Percentiles rank a stretch among this genome's conserved stretches.
Evolutionary conservation across 2,888 invertebrate genomes (phyloP).

Genomic region (Hyles lineata): DNA sequence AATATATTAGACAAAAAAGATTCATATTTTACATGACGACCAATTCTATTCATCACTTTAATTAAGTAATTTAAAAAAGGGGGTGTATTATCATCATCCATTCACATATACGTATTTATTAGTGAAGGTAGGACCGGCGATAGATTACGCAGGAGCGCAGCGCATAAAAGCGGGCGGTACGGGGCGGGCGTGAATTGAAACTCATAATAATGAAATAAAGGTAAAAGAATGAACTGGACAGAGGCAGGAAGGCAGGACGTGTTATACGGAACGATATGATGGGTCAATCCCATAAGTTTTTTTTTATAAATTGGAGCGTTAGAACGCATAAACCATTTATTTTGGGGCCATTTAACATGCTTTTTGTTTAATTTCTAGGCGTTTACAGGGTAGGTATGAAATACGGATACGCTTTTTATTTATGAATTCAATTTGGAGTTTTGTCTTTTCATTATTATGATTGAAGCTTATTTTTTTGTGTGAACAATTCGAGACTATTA

Average conservation of each 20-base stretch:
- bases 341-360: background rate
- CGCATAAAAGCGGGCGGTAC: conserved; percentile 55
- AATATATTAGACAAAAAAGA: too few species aligned
- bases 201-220: conserved; percentile 64
- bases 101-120: conserved; percentile 6
- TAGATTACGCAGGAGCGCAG: conserved; percentile 38
- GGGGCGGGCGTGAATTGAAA: conserved; percentile 52
- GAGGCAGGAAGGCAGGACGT: background rate
- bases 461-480: too few species aligned
- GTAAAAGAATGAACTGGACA: conserved; percentile 51
- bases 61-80: background rate
- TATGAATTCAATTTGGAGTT: too few species aligned
- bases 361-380: background rate
- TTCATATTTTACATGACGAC: too few species aligned
- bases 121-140: conserved; percentile 22
- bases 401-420: background rate
- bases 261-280: background rate
- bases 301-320: background rate
- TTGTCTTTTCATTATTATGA: too few species aligned
- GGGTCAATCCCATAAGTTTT: conserved; percentile 5
- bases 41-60: too few species aligned
- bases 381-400: background rate
- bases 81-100: background rate
- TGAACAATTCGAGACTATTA: too few species aligned
- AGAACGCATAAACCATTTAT: background rate